These are phyloP conservation scores for Copidosoma aretas DNA, from an alignment of 2,888 invertebrate genomes.

Conservation along the genomic window DNA sequence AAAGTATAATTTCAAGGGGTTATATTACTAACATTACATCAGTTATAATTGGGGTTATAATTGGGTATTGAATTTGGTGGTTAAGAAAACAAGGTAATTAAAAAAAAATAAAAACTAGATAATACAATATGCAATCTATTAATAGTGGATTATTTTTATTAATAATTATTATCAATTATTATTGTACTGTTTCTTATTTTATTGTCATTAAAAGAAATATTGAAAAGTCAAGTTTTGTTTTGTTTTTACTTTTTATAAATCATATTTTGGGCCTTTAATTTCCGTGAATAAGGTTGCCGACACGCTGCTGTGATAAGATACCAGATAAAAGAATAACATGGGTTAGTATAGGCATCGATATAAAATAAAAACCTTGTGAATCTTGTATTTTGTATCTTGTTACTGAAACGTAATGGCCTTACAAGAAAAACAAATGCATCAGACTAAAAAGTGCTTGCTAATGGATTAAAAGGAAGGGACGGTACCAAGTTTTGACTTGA, in stretches of 20 bases:
- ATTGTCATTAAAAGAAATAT: conserved; percentile 57
- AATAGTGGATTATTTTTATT: conserved; percentile 47
- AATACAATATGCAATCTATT: conserved; percentile 58
- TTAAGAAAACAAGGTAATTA: conserved; percentile 45
- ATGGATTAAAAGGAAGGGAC: conserved; percentile 25
- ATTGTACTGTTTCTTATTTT: conserved; percentile 62
- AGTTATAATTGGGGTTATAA: conserved; percentile 53
- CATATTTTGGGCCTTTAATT: conserved; percentile 32
- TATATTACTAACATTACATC: conserved; percentile 55
- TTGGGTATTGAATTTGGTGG: conserved; percentile 57
- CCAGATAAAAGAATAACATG: not conserved
- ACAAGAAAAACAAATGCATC: not conserved
- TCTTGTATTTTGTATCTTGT: no score
- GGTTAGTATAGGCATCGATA: no score
- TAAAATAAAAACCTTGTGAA: no score
- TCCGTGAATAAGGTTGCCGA: conserved; percentile 26
- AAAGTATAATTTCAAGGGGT: conserved; percentile 51
- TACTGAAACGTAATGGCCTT: no score
- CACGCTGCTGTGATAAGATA: conserved; percentile 32
- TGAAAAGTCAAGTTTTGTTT: conserved; percentile 39
- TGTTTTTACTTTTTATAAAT: conserved; percentile 36
- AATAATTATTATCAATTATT: conserved; percentile 51
- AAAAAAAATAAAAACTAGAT: conserved; percentile 52
- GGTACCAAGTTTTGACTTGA: conserved; percentile 43
- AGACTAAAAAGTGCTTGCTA: conserved; percentile 25